phyloP scores from a whole-genome alignment of 2,113 vertebrate genomes.

The Promerops cafer region DNA sequence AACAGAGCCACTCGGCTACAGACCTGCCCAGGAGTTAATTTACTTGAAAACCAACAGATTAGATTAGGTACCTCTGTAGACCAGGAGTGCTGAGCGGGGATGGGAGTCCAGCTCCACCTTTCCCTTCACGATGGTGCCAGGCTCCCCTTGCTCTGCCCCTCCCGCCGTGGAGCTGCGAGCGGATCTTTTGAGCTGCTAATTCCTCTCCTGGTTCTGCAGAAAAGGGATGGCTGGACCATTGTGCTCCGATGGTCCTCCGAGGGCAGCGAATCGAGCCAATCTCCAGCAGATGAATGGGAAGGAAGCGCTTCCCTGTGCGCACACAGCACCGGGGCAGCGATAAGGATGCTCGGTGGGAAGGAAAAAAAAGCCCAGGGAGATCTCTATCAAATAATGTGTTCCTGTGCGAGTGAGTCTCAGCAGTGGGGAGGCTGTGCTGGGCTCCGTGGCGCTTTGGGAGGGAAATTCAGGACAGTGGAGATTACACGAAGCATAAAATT shows the following conservation, averaged over 20 bases:
- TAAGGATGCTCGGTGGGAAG: background rate
- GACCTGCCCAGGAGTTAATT: background rate
- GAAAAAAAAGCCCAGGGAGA: background rate
- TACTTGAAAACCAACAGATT: background rate
- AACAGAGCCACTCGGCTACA: background rate
- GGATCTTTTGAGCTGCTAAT: rapidly evolving
- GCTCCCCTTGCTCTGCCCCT: background rate
- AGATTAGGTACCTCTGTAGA: background rate
- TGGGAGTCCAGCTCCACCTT: background rate
- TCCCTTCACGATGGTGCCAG: rapidly evolving
- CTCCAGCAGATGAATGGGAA: background rate
- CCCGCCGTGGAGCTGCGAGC: rapidly evolving
- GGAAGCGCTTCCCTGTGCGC: rapidly evolving
- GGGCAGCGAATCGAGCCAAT: rapidly evolving
- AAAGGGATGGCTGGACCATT: rapidly evolving
- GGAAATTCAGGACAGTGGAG: background rate
- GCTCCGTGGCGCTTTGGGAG: background rate
- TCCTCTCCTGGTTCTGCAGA: background rate
- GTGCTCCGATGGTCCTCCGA: background rate
- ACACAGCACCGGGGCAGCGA: rapidly evolving
- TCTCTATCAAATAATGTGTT: background rate
- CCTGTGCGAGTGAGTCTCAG: rapidly evolving
- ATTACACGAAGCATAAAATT: background rate
- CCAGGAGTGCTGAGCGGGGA: background rate
- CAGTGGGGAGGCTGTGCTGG: background rate